Conservation (phyloP, 2,888 invertebrate species). For the Zygogramma bicolorata region DNA sequence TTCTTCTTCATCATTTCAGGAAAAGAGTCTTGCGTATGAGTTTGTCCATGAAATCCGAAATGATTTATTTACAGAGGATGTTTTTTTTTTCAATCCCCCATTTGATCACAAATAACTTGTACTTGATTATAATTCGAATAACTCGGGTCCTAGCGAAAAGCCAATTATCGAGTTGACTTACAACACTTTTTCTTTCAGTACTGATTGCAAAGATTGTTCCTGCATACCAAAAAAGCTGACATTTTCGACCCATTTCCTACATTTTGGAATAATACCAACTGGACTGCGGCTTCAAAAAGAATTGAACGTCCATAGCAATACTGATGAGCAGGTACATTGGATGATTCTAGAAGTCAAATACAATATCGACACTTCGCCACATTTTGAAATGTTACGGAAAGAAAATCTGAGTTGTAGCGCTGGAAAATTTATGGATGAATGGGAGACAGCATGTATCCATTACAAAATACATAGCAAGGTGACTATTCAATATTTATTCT, state of each 20-base stretch:
- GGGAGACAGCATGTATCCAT: conserved; percentile 24
- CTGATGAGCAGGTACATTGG: conserved; percentile 51
- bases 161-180: background rate
- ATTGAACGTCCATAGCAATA: conserved; percentile 52
- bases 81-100: no score
- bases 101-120: no score
- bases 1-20: no score
- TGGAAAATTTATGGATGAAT: conserved; percentile 29
- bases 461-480: conserved; percentile 44
- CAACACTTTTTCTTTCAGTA: conserved; percentile 15
- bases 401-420: conserved; percentile 28
- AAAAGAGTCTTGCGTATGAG: no score
- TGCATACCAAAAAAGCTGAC: conserved; percentile 24
- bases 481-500: background rate
- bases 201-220: background rate
- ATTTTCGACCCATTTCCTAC: conserved; percentile 51
- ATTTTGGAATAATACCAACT: conserved; percentile 54
- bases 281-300: conserved; percentile 46
- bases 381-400: conserved; percentile 37
- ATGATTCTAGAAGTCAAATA: conserved; percentile 56
- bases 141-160: no score
- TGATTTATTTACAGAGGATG: no score
- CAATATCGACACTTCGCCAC: conserved; percentile 43
- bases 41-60: no score
- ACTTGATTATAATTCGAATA: no score